phyloP scores from a whole-genome alignment of 2,113 vertebrate genomes.

The Myxocyprinus asiaticus region DNA sequence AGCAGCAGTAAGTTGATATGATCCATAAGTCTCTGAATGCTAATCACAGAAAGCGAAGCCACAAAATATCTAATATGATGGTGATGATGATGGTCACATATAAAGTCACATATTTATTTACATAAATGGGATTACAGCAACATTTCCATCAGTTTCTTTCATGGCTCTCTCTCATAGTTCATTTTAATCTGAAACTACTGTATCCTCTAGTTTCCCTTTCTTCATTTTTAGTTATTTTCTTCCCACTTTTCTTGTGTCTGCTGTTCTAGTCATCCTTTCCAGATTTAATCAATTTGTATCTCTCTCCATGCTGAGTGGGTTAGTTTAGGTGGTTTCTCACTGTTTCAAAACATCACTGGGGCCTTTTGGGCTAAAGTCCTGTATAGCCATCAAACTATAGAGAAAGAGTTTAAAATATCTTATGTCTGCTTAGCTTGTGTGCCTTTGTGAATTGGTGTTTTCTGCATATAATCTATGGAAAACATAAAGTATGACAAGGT shows the following conservation, averaged over 20 bases:
- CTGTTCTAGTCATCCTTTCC: slow-evolving; percentile 47
- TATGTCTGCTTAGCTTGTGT: background rate
- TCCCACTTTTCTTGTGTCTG: slow-evolving; percentile 42
- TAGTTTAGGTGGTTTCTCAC: background rate
- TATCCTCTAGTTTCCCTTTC: background rate
- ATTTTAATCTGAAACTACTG: background rate
- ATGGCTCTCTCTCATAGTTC: background rate
- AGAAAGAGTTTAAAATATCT: background rate
- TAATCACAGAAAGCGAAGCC: background rate
- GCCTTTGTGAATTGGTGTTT: background rate
- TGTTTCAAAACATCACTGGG: background rate
- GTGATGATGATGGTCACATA: background rate
- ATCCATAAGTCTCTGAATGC: background rate
- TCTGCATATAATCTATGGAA: background rate
- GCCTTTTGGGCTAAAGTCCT: background rate
- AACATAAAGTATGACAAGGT: no score
- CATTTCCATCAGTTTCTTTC: background rate
- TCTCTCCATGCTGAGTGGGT: background rate
- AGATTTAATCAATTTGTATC: slow-evolving; percentile 35
- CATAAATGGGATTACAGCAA: background rate
- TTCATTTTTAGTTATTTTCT: slow-evolving; percentile 44
- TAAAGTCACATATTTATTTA: background rate
- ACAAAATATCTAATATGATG: background rate
- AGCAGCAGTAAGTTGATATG: slow-evolving; percentile 61
- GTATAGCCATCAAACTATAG: background rate